These are phyloP conservation scores for Iselma pallidipennis DNA, from an alignment of 2,888 invertebrate genomes.

Conservation along the genomic window DNA sequence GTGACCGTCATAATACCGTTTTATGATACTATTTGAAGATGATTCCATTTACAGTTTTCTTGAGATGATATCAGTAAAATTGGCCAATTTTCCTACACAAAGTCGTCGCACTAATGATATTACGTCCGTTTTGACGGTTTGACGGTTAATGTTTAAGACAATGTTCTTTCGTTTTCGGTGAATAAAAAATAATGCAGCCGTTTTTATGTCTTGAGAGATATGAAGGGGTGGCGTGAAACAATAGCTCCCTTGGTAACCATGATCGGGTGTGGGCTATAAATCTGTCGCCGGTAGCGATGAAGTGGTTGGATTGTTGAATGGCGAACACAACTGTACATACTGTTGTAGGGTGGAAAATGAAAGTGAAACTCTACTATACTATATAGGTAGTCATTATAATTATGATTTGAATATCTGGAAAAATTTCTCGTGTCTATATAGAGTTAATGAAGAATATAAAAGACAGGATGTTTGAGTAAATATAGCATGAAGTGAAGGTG, in stretches of 20 bases:
- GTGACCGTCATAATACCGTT: neutral
- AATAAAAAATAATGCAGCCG: slow-evolving; percentile 21
- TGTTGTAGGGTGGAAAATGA: neutral
- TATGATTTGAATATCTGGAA: neutral
- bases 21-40: slow-evolving; percentile 3
- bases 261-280: slow-evolving; percentile 28
- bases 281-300: slow-evolving; percentile 36
- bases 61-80: neutral
- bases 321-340: too few species aligned
- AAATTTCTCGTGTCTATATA: too few species aligned
- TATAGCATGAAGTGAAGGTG: neutral
- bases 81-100: slow-evolving; percentile 5
- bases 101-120: slow-evolving; percentile 13
- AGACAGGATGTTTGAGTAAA: neutral
- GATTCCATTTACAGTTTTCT: slow-evolving; percentile 3
- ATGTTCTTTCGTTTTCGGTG: slow-evolving; percentile 4
- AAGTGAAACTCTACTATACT: slow-evolving; percentile 2
- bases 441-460: too few species aligned
- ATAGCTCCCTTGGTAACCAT: slow-evolving; percentile 18
- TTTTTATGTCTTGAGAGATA: slow-evolving; percentile 15
- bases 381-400: too few species aligned
- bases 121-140: slow-evolving; percentile 11
- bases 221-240: slow-evolving; percentile 9
- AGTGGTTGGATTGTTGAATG: slow-evolving; percentile 24
- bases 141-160: slow-evolving; percentile 6